Conservation (phyloP, 1,140 invertebrate genomes). For the Tetragnatha versicolor region DNA sequence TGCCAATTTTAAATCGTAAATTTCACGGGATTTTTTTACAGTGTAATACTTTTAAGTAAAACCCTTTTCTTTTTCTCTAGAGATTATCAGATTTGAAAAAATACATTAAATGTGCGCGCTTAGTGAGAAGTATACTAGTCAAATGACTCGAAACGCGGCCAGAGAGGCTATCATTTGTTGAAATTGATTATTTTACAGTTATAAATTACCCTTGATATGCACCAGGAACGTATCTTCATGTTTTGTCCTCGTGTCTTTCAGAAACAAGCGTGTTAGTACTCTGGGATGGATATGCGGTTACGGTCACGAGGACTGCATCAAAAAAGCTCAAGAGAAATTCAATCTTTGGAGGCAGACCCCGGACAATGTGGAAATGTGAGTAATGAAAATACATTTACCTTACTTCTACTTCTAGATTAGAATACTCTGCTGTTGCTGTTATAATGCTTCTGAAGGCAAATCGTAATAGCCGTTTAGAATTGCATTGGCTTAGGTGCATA, state of each 20-base stretch:
- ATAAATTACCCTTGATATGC: not conserved
- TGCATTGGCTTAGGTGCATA: too few relatives aligned
- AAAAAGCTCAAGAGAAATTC: constrained; percentile 51
- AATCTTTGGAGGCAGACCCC: constrained; percentile 44
- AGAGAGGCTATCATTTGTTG: too few relatives aligned
- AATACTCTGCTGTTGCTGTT: not conserved
- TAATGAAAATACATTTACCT: not conserved
- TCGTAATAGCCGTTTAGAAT: too few relatives aligned
- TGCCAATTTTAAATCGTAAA: too few relatives aligned
- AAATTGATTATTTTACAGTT: not conserved
- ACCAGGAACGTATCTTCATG: not conserved
- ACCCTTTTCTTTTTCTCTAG: too few relatives aligned
- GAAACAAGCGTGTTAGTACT: constrained; percentile 45
- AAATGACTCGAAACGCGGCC: not conserved
- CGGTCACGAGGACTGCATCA: constrained; percentile 51
- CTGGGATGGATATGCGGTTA: constrained; percentile 54
- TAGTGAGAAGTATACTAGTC: not conserved
- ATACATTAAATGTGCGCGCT: too few relatives aligned
- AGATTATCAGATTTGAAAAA: too few relatives aligned
- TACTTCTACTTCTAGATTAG: not conserved
- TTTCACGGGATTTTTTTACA: too few relatives aligned
- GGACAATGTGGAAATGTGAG: constrained; percentile 29
- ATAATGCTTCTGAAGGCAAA: not conserved
- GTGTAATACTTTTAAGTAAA: too few relatives aligned
- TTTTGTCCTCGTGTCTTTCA: constrained; percentile 7